A percentile compares a stretch with the other conserved stretches of the same genome.
Evolutionary conservation across 2,113 vertebrate species (phyloP).

Genomic region (Oreochromis tanganicae): DNA sequence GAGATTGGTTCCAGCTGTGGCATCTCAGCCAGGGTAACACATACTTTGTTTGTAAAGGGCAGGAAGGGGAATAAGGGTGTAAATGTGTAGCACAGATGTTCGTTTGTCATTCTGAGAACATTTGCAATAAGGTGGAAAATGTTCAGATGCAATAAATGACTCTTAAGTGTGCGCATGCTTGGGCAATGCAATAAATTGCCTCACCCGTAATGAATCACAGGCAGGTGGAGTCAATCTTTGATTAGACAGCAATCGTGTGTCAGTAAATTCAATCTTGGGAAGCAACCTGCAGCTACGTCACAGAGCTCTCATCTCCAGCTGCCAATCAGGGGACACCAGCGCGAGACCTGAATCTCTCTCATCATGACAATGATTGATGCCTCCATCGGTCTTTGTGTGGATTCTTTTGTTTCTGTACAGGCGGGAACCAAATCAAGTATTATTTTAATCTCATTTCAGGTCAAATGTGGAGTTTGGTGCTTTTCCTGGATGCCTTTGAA

Average conservation of each 20-base stretch:
- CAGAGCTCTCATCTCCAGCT: not conserved
- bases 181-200: not conserved
- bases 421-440: not conserved
- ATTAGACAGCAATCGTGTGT: not conserved
- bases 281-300: not conserved
- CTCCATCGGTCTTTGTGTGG: not conserved
- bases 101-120: not conserved
- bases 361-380: slow-evolving; percentile 4
- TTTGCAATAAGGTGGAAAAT: not conserved
- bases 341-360: not conserved
- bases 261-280: not conserved
- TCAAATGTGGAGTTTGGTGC: not conserved
- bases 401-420: not conserved
- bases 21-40: not conserved
- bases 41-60: not conserved
- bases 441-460: not conserved
- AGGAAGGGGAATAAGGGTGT: not conserved
- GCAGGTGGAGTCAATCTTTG: not conserved
- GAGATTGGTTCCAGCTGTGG: slow-evolving; percentile 32
- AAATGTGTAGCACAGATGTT: not conserved
- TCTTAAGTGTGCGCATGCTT: not conserved
- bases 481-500: not conserved
- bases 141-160: not conserved
- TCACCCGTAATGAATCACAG: not conserved
- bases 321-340: not conserved